Conservation (phyloP, 2,888 invertebrate genomes). For the Mythimna loreyi region DNA sequence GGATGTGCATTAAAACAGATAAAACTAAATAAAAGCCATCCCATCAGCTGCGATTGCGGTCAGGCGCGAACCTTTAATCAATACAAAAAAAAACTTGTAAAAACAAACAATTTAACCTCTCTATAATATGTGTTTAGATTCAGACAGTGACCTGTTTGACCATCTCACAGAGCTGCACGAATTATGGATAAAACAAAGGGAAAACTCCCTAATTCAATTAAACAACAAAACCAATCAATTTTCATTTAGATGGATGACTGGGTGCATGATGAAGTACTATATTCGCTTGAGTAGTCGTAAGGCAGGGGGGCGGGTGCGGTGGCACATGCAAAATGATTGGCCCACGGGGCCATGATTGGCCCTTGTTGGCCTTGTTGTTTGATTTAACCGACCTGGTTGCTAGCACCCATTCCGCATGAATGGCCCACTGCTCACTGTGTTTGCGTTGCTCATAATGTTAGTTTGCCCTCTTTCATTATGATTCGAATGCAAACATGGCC, state of each 20-base stretch:
- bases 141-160: not conserved
- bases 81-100: too few species aligned
- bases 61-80: too few species aligned
- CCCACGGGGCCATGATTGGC: slow-evolving; percentile 62
- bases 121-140: too few species aligned
- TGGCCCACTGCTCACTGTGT: slow-evolving; percentile 62
- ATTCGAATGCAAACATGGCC: slow-evolving; percentile 51
- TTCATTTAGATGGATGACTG: slow-evolving; percentile 55
- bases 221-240: slow-evolving; percentile 62
- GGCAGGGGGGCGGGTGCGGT: slow-evolving; percentile 63
- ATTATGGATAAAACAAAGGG: slow-evolving; percentile 17
- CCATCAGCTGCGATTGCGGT: too few species aligned
- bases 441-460: slow-evolving; percentile 64
- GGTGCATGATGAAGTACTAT: slow-evolving; percentile 55
- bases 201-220: slow-evolving; percentile 37
- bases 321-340: slow-evolving; percentile 78
- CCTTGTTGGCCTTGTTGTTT: slow-evolving; percentile 84
- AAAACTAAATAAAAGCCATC: too few species aligned
- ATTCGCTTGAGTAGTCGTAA: slow-evolving; percentile 70
- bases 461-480: slow-evolving; percentile 64
- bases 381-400: slow-evolving; percentile 82
- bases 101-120: too few species aligned
- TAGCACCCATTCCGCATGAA: slow-evolving; percentile 74
- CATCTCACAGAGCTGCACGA: not conserved
- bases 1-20: too few species aligned